phyloP scores from a whole-genome alignment of 2,888 invertebrate genomes.

The Hartigia nigra region DNA sequence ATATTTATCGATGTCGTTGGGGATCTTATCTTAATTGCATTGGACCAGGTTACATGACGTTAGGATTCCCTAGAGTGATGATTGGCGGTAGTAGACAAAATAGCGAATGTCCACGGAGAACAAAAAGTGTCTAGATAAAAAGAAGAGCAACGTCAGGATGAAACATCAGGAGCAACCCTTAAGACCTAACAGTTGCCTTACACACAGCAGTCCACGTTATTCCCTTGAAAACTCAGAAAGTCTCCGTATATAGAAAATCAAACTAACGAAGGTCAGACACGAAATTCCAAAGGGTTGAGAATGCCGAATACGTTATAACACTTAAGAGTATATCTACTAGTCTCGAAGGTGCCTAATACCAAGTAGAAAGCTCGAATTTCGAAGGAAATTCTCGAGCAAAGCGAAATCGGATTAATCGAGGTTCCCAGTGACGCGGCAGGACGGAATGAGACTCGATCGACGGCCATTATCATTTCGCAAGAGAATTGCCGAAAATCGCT shows the following conservation, averaged over 20 bases:
- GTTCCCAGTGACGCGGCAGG: not conserved
- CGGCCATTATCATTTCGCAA: not conserved
- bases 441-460: not conserved
- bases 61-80: constrained; percentile 24
- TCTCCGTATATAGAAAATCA: too few relatives aligned
- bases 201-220: too few relatives aligned
- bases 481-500: not conserved
- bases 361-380: not conserved
- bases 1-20: constrained; percentile 50
- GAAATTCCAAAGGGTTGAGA: too few relatives aligned
- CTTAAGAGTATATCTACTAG: not conserved
- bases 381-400: not conserved
- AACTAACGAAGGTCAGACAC: too few relatives aligned
- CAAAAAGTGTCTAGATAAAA: not conserved
- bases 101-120: not conserved
- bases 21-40: constrained; percentile 55
- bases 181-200: not conserved
- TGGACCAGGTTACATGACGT: constrained; percentile 40
- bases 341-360: not conserved
- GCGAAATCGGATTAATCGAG: not conserved
- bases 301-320: not conserved
- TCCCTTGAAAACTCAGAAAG: not conserved
- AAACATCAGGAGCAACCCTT: not conserved
- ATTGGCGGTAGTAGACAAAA: not conserved
- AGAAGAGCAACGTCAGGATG: not conserved